Conservation (phyloP, 2,888 invertebrate species). For the Antheraea assamensis region DNA sequence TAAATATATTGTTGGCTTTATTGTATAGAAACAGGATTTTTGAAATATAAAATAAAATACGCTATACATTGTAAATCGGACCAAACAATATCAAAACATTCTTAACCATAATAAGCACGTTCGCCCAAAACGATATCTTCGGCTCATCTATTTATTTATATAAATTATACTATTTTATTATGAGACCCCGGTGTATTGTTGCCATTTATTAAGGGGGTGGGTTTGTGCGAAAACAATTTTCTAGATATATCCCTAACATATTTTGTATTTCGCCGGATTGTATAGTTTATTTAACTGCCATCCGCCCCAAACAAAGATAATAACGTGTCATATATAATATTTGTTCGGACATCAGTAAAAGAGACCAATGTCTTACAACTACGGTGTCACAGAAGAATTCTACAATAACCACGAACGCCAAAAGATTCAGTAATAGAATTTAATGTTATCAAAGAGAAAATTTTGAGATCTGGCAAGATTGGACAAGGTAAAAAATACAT, state of each 20-base stretch:
- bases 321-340: background rate
- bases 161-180: conserved; percentile 28
- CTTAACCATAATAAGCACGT: conserved; percentile 67
- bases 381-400: no score
- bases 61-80: conserved; percentile 32
- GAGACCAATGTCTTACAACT: no score
- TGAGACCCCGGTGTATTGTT: conserved; percentile 21
- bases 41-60: no score
- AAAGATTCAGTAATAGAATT: no score
- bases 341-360: no score
- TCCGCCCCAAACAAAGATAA: background rate
- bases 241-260: conserved; percentile 20
- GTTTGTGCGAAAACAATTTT: conserved; percentile 13
- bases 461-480: no score
- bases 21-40: no score
- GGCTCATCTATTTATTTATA: conserved; percentile 58
- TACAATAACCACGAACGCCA: no score
- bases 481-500: no score
- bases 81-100: conserved; percentile 43
- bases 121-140: conserved; percentile 62
- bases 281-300: background rate
- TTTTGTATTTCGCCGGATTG: conserved; percentile 7
- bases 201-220: conserved; percentile 12
- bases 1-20: no score
- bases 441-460: no score